Evolutionary conservation across 2,797 vertebrate species (phyloP).

Genomic region (Avahi laniger): DNA sequence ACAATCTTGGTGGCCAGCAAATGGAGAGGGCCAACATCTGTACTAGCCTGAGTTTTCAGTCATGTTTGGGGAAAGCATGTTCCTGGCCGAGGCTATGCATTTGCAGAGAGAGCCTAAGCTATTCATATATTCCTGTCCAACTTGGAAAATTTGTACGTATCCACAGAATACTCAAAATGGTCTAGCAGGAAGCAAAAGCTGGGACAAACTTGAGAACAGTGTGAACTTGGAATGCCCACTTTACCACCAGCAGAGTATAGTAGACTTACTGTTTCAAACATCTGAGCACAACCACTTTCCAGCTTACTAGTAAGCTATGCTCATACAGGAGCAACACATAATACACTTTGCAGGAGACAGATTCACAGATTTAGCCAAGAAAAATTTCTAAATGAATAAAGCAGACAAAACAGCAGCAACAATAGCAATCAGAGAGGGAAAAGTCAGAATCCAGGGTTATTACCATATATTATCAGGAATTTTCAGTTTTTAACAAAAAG

Average conservation of each 20-base stretch:
- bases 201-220: background rate
- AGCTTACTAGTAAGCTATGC: background rate
- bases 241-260: background rate
- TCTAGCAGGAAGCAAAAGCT: background rate
- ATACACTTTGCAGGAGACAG: background rate
- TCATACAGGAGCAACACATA: background rate
- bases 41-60: background rate
- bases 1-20: background rate
- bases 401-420: background rate
- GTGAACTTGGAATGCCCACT: background rate
- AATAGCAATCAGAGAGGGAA: background rate
- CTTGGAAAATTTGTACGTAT: background rate
- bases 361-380: background rate
- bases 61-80: background rate
- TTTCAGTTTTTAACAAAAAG: background rate
- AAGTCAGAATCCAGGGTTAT: background rate
- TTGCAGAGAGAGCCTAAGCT: background rate
- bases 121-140: background rate
- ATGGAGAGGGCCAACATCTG: background rate
- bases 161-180: background rate
- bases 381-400: background rate
- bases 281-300: background rate
- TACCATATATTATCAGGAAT: background rate
- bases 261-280: background rate
- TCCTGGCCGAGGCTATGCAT: background rate